A percentile compares a stretch with the other conserved stretches of the same genome.
phyloP scores from a whole-genome alignment of 2,888 invertebrate species.

The Drosophila monieri region DNA sequence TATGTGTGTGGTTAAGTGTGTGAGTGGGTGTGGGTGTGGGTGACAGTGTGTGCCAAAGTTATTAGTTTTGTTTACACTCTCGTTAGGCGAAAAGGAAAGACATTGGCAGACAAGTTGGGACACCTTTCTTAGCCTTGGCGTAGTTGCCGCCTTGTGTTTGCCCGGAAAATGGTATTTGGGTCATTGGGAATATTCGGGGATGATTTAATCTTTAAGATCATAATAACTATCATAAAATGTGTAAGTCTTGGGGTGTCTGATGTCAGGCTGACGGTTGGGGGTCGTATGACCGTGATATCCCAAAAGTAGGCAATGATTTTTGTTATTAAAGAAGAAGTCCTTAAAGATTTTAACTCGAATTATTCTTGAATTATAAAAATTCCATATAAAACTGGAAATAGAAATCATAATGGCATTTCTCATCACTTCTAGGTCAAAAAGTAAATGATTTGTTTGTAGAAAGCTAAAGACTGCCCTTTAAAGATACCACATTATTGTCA shows the following conservation, averaged over 20 bases:
- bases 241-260: background rate
- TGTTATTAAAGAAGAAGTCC: background rate
- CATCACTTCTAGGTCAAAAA: constrained; percentile 3
- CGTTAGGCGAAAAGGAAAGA: constrained; percentile 31
- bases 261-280: background rate
- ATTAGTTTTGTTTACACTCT: constrained; percentile 49
- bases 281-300: background rate
- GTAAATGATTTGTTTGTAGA: constrained; percentile 4
- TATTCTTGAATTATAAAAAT: background rate
- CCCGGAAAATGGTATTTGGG: constrained; percentile 24
- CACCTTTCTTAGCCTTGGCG: constrained; percentile 48
- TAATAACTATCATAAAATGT: constrained; percentile 16
- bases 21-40: constrained; percentile 3
- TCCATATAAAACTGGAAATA: background rate
- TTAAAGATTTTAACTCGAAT: background rate
- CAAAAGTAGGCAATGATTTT: background rate
- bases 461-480: background rate
- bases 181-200: constrained; percentile 12
- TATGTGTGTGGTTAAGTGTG: background rate
- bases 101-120: constrained; percentile 41
- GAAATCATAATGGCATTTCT: no score
- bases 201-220: constrained; percentile 24
- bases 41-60: constrained; percentile 28
- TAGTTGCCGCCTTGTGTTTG: constrained; percentile 18
- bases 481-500: constrained; percentile 13